These are phyloP conservation scores for Myocastor coypus DNA, from an alignment of 2,113 vertebrate genomes.

Conservation along the genomic window DNA sequence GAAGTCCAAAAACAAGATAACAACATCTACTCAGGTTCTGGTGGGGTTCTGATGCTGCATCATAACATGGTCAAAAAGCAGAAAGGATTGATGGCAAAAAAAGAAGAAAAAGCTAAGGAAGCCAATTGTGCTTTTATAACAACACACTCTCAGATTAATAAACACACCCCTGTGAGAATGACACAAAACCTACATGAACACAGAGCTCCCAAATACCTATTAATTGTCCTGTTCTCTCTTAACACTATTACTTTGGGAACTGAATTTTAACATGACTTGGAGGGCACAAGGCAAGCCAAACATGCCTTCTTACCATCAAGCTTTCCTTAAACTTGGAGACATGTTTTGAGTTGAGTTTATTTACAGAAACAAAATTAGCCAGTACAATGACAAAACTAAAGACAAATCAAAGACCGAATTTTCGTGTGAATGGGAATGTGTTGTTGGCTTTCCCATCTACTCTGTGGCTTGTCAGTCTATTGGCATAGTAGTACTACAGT, in stretches of 20 bases:
- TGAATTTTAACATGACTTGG: not conserved
- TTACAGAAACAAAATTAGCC: not conserved
- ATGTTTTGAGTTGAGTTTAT: not conserved
- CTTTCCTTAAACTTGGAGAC: not conserved
- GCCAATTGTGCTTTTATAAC: not conserved
- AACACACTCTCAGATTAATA: not conserved
- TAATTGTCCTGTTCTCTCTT: not conserved
- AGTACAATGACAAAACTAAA: not conserved
- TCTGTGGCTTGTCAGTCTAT: not conserved
- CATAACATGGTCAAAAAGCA: not conserved
- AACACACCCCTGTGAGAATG: not conserved
- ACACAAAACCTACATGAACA: not conserved
- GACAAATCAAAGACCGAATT: not conserved
- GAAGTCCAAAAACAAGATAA: not conserved
- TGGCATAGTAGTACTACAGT: not conserved
- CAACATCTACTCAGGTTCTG: not conserved
- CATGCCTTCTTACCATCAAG: not conserved
- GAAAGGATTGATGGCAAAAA: not conserved
- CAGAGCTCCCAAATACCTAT: not conserved
- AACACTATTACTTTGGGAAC: not conserved
- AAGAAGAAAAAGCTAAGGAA: not conserved
- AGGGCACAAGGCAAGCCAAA: not conserved
- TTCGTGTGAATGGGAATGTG: not conserved
- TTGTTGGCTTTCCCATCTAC: not conserved
- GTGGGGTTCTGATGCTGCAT: too few relatives aligned